phyloP scores from a whole-genome alignment of 2,797 vertebrate genomes.

The Pogonophryne albipinna region DNA sequence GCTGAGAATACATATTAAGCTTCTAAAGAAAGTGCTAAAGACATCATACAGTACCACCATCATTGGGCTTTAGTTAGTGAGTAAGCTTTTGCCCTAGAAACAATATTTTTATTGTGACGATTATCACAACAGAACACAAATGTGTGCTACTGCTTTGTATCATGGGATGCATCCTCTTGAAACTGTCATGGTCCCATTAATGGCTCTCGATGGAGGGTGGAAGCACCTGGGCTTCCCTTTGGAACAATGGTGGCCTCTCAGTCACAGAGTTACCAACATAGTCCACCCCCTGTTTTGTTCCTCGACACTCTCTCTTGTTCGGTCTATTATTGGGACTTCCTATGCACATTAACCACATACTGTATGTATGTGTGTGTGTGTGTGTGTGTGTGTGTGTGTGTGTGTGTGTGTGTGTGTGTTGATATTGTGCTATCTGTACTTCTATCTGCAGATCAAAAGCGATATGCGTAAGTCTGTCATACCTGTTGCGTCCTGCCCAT shows the following conservation, averaged over 20 bases:
- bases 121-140: background rate
- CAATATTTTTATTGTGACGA: background rate
- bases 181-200: slow-evolving; percentile 11
- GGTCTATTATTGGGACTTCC: slow-evolving; percentile 64
- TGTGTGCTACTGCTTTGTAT: background rate
- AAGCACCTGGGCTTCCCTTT: slow-evolving; percentile 76
- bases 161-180: slow-evolving; percentile 13
- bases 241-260: slow-evolving; percentile 69
- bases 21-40: background rate
- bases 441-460: background rate
- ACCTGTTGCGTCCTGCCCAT: slow-evolving; percentile 54
- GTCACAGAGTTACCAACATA: slow-evolving; percentile 40
- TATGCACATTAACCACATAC: slow-evolving; percentile 9
- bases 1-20: background rate
- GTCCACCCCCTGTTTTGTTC: slow-evolving; percentile 45
- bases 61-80: background rate
- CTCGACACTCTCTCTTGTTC: slow-evolving; percentile 42
- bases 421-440: slow-evolving; percentile 14
- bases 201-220: slow-evolving; percentile 39
- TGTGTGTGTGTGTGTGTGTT: slow-evolving; percentile 16
- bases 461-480: slow-evolving; percentile 23
- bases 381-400: slow-evolving; percentile 20
- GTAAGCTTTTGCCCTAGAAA: too few relatives aligned
- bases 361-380: slow-evolving; percentile 11
- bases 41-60: background rate